Evolutionary conservation across 2,113 vertebrate genomes (phyloP), one percentile per base, ranked within the genome.

Genomic region (Percopsis transmontana): DNA sequence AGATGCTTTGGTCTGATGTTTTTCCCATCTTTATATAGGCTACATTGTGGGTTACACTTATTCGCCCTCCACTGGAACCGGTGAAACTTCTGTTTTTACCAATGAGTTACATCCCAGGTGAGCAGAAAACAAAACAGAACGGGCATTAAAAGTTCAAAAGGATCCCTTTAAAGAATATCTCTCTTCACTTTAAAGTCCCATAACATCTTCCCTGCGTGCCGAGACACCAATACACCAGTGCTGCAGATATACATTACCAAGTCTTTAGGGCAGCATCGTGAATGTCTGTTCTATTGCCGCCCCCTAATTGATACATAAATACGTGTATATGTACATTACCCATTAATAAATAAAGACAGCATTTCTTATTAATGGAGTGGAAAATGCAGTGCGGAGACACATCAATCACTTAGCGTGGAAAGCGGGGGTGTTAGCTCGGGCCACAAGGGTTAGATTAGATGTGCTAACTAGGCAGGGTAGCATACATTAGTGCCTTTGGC

Each of bases 381-480:
- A 92, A 92, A 91, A 91, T 80, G 85, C 76, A 79, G 81, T 79
- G 83, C 77, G 70, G 76, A 88, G 82, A 88, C 72, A 80, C 89
- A 91, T 91, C 87, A 92, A 89, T 90, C 88, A 92, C 91, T 92
- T 89, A 88, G 78, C 66, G 75, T 90, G 85, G 90, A 88, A 88
- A 90, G 68, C 65, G 44, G 66, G 81, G 67, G 72, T 85, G 88
- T 87, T 89, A 90, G 82, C 62, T 62, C 85, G 83, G 79, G 47
- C 74, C 74, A 72, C 82, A 83, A 89, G 77, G 82, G 88, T 91
- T 90, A 91, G 91, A 91, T 91, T 89, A 91, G 87, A 90, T 70
- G 74, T 67, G 85, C 88, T 88, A 90, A 90, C 91, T 76, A 84
- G 81, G 63, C 74, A 82, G 87, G 55, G 52, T 72, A 38, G 80